Base-by-base conservation (phyloP, 2,888 invertebrate genomes). In the Pseudococcus viburni region DNA sequence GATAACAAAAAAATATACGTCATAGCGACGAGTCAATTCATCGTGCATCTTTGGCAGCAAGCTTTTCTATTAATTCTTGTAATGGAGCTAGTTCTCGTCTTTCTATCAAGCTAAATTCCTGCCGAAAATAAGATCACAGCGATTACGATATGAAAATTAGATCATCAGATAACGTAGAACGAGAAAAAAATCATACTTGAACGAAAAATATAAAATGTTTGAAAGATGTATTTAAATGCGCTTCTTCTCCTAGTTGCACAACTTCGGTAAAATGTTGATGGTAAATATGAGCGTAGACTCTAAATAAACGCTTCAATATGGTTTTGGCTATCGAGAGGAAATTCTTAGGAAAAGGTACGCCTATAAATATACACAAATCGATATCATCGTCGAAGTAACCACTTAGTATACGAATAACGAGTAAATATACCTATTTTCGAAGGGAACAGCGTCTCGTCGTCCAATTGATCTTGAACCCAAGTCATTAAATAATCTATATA, bases 401-500 rank as follows among this genome's bases (percentile, higher is more conserved):
- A 2, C 3, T 33, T 33, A 33, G 26, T 33, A 33, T 33, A 33
- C 26, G 26, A 33, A 51, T 51, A 39, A 39, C 39, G 85, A 90
- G 90, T 3, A 3, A 33, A 33, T 33, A 91, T 91, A 95, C 96
- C 96, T 91, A 99, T 99, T 94, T 99, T 99, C 8, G 99, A 99
- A 68, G 99, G 99, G 91, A 99, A 99, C 59, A 99, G 93, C 15
- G 96, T 96, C 92, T 99, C 99, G 91, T 99, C 99, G 91, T 99
- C 99, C 89, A 99, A 93, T 92, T 99, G 99, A 93, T 99, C 99
- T 93, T 99, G 99, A 89, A 99, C 99, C 98, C 99, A 99, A 33
- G 99, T 98, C 98, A 99, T 98, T 90, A 99, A 94, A 93, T 98
- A 99, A 93, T 99, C 99, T 90, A 99, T 99, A 92, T 99, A 99